Percentiles rank a stretch among this genome's conserved stretches.
phyloP scores from a whole-genome alignment of 2,797 vertebrate genomes.

The Halcyon smyrnensis region DNA sequence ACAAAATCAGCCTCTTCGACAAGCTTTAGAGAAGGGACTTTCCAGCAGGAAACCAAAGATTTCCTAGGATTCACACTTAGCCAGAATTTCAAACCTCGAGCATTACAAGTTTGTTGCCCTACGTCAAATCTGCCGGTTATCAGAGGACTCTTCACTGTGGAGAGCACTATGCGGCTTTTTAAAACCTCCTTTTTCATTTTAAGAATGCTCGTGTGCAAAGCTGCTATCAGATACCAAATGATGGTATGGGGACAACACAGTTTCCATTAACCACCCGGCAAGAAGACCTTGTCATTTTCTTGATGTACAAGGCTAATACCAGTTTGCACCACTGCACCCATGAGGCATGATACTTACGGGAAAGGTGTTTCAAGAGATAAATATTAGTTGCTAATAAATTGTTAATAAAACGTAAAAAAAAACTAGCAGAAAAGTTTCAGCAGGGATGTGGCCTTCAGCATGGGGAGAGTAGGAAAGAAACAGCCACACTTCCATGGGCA shows the following conservation, averaged over 20 bases:
- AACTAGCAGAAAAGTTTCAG: not conserved
- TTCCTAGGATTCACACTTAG: not conserved
- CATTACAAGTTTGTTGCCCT: not conserved
- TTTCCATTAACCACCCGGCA: not conserved
- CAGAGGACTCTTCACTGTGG: not conserved
- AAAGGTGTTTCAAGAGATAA: not conserved
- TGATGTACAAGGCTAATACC: not conserved
- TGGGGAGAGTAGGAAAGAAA: not conserved
- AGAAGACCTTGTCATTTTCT: not conserved
- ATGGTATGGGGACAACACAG: accelerated
- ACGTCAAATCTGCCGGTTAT: not conserved
- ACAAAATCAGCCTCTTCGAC: not conserved
- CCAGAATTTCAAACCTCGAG: not conserved
- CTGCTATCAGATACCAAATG: not conserved
- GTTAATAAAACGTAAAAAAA: not conserved
- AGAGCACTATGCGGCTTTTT: not conserved
- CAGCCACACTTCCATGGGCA: not conserved
- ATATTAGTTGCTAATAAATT: no score
- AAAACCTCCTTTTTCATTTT: not conserved
- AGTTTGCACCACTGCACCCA: not conserved
- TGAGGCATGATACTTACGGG: accelerated
- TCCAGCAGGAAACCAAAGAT: not conserved
- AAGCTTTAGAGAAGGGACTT: not conserved
- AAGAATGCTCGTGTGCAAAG: accelerated
- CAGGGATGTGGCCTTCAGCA: not conserved